These are phyloP conservation scores for Mycteria americana DNA, from an alignment of 2,797 vertebrate species.

Conservation along the genomic window DNA sequence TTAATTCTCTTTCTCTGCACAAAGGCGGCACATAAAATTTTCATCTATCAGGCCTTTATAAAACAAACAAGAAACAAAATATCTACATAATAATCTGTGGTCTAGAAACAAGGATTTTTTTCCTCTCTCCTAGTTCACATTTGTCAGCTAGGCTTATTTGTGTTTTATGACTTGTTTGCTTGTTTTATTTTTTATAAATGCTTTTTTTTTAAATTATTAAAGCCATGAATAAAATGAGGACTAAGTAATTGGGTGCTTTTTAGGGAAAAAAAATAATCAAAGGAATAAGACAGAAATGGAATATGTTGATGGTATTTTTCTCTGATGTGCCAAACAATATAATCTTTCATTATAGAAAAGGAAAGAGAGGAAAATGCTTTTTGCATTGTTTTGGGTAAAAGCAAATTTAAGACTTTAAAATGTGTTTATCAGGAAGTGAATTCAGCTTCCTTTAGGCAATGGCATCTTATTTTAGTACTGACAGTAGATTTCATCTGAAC, in stretches of 20 bases:
- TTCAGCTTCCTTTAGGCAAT: not conserved
- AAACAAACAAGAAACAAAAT: constrained; percentile 24
- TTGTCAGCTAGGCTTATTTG: not conserved
- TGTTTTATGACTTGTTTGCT: constrained; percentile 7
- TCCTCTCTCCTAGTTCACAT: not conserved
- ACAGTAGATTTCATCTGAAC: constrained; percentile 80
- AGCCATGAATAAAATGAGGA: not conserved
- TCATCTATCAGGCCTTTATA: constrained; percentile 10
- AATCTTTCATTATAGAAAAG: not conserved
- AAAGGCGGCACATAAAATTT: not conserved
- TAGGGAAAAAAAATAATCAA: not conserved
- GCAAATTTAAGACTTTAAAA: not conserved
- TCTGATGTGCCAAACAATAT: not conserved
- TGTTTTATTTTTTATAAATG: constrained; percentile 7
- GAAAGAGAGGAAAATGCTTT: not conserved
- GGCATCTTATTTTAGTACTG: not conserved
- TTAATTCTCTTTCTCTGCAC: not conserved
- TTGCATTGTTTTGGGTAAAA: not conserved
- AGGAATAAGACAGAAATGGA: not conserved
- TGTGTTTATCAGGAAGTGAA: not conserved
- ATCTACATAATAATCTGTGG: not conserved
- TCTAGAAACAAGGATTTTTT: not conserved
- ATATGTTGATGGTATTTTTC: not conserved
- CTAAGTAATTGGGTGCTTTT: constrained; percentile 24
- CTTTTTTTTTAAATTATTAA: constrained; percentile 43